Evolutionary conservation across 2,113 vertebrate genomes (phyloP).

Genomic region (Chloroceryle aenea): DNA sequence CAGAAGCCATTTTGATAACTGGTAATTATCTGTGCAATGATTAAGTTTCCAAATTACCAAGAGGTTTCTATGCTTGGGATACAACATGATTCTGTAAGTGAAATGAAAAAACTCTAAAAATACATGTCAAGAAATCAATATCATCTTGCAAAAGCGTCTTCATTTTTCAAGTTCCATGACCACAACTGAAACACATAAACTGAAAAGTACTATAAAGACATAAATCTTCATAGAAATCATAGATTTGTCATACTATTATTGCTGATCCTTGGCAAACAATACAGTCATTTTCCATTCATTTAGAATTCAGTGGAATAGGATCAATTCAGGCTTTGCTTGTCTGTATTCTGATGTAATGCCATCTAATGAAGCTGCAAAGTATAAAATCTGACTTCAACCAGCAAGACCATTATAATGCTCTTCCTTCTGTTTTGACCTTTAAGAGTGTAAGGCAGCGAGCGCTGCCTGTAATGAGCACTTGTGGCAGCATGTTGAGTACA

Average conservation of each 20-base stretch:
- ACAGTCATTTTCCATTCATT: slow-evolving; percentile 48
- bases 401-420: neutral
- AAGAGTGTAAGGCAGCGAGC: neutral
- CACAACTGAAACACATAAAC: neutral
- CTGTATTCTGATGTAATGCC: slow-evolving; percentile 47
- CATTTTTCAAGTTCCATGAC: neutral
- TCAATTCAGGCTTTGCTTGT: slow-evolving; percentile 33
- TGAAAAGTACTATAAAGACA: neutral
- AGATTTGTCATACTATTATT: slow-evolving; percentile 13
- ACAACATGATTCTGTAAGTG: neutral
- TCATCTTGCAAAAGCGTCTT: neutral
- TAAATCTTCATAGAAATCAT: slow-evolving; percentile 39
- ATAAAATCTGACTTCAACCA: slow-evolving; percentile 22
- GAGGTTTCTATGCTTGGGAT: neutral
- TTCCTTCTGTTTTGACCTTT: slow-evolving; percentile 29
- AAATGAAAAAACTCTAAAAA: neutral
- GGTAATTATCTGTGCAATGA: neutral
- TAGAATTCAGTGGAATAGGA: slow-evolving; percentile 58
- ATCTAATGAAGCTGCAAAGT: slow-evolving; percentile 49
- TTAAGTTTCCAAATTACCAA: neutral
- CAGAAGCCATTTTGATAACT: neutral
- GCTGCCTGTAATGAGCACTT: neutral
- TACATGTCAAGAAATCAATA: neutral
- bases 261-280: neutral
- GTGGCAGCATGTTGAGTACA: neutral